phyloP scores from a whole-genome alignment of 2,113 vertebrate species.

The Ictalurus punctatus region DNA sequence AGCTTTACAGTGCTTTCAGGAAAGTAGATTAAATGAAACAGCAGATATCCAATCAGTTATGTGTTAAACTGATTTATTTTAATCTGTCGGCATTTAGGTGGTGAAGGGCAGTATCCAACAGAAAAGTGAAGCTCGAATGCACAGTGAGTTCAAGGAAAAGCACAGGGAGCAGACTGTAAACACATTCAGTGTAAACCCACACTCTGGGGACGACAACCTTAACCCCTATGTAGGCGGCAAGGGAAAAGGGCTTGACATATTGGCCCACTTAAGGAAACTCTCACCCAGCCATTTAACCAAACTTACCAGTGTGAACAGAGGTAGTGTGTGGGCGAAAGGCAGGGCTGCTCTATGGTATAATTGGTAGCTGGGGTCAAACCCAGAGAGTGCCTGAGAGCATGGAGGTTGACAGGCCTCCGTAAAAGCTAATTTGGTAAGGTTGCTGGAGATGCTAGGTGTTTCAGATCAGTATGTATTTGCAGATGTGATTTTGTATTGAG shows the following conservation, averaged over 20 bases:
- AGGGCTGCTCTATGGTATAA: conserved; percentile 46
- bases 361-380: conserved; percentile 59
- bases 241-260: conserved; percentile 28
- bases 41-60: background rate
- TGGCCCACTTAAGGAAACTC: conserved; percentile 12
- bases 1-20: background rate
- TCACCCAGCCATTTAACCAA: conserved; percentile 46
- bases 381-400: conserved; percentile 29
- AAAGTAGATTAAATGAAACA: background rate
- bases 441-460: conserved; percentile 27
- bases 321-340: conserved; percentile 11
- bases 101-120: background rate
- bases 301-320: conserved; percentile 31
- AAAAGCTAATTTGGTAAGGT: conserved; percentile 45
- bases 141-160: background rate
- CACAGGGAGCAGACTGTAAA: background rate
- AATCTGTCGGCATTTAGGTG: background rate
- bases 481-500: background rate
- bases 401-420: conserved; percentile 35
- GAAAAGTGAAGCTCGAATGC: background rate
- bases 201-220: conserved; percentile 7
- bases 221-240: conserved; percentile 21
- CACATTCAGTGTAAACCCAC: background rate
- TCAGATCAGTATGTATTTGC: background rate
- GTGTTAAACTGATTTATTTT: background rate